phyloP scores from a whole-genome alignment of 2,888 invertebrate species.

The Drosophila prostipennis region DNA sequence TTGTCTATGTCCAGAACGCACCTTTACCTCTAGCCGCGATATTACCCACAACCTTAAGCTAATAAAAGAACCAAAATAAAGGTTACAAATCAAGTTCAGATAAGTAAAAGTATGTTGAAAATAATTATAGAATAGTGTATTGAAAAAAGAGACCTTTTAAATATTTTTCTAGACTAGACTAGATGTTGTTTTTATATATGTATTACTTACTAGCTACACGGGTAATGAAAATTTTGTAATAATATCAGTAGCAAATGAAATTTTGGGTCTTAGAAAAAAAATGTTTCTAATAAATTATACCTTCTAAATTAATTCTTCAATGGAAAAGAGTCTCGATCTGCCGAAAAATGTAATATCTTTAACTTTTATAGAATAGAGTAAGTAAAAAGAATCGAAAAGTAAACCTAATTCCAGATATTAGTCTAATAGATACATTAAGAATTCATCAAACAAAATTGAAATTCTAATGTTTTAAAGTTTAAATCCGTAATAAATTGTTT shows the following conservation, averaged over 20 bases:
- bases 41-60: constrained; percentile 79
- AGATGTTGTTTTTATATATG: background rate
- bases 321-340: constrained; percentile 28
- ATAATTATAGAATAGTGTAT: constrained; percentile 7
- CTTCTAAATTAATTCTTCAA: constrained; percentile 33
- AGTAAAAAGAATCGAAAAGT: no score
- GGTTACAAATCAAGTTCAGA: constrained; percentile 48
- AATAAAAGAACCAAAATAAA: constrained; percentile 60
- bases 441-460: no score
- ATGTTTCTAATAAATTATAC: constrained; percentile 1
- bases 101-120: constrained; percentile 38
- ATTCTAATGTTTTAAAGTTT: background rate
- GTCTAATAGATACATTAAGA: background rate
- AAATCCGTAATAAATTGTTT: no score
- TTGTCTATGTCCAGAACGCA: constrained; percentile 59
- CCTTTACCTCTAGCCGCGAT: constrained; percentile 78
- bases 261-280: no score
- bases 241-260: no score
- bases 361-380: background rate
- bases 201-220: no score
- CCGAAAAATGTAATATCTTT: background rate
- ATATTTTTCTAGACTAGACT: background rate
- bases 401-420: background rate
- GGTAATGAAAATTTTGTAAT: no score
- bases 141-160: background rate